Evolutionary conservation across 2,888 invertebrate genomes (phyloP), one percentile per base, ranked within the genome.

Genomic region (Hypolimnas misippus): DNA sequence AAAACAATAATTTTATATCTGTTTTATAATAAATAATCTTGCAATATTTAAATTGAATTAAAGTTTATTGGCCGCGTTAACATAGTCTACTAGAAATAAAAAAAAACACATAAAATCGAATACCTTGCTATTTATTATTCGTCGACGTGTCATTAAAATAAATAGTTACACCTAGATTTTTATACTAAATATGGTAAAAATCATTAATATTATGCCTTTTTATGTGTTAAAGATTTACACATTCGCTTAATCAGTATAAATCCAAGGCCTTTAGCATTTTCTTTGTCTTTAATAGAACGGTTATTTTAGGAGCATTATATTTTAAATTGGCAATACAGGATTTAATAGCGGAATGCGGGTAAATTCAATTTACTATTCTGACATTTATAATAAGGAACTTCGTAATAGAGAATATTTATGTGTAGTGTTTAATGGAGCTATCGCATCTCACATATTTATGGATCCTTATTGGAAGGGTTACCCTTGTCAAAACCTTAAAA

Each of bases 341-440:
- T 49, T 53, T 40, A 3, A 57, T 53, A 14, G 49, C 25, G 19
- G 46, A 57, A 63, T 63, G 54, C 50, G 53, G 57, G 49, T 31
- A 31, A 40, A 62, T 19, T 12, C 14, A 42, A 62, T 17, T 56
- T 29, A 35, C 25, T 31, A 44, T 53, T 31, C 35, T 54, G 44
- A 51, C 31, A 57, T 49, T 55, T 52, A 56, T 56, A 55, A 55
- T 44, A 51, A 62, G 62, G 62, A n/a, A n/a, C n/a, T n/a, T n/a
- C n/a, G n/a, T n/a, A n/a, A n/a, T n/a, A n/a, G n/a, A n/a, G n/a
- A n/a, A n/a, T n/a, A n/a, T n/a, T n/a, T n/a, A n/a, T n/a, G n/a
- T n/a, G n/a, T n/a, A n/a, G n/a, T n/a, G n/a, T n/a, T n/a, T n/a
- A n/a, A n/a, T n/a, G n/a, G n/a, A n/a, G n/a, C n/a, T n/a, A n/a